Evolutionary conservation across 2,113 vertebrate species (phyloP).

Genomic region (Cryptomyrus ogoouensis): DNA sequence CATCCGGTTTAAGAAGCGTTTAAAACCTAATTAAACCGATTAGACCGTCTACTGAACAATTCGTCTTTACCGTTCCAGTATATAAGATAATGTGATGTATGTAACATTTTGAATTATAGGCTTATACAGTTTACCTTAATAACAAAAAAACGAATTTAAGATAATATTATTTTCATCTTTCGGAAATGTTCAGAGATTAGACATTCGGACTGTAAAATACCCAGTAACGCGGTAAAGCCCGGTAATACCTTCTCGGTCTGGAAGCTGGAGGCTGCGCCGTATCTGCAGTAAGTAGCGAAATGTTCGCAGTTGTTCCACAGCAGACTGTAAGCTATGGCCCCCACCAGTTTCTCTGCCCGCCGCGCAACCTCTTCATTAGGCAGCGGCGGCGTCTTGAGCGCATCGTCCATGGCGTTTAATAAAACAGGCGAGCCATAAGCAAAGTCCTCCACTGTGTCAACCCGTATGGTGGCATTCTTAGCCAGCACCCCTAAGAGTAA

Average conservation of each 20-base stretch:
- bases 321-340: constrained; percentile 76
- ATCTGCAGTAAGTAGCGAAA: constrained; percentile 89
- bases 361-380: constrained; percentile 72
- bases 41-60: not conserved
- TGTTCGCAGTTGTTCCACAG: constrained; percentile 99
- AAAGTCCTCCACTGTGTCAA: constrained; percentile 92
- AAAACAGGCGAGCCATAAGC: constrained; percentile 78
- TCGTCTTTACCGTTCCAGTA: not conserved
- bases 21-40: not conserved
- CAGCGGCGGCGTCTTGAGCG: constrained; percentile 59
- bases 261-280: constrained; percentile 70
- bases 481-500: constrained; percentile 80
- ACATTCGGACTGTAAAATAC: not conserved
- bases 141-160: not conserved
- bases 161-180: not conserved
- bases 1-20: not conserved
- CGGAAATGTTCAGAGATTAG: not conserved
- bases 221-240: no score
- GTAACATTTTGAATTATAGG: not conserved
- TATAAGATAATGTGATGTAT: not conserved
- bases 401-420: constrained; percentile 76
- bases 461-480: constrained; percentile 74
- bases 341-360: constrained; percentile 78
- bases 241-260: constrained; percentile 83
- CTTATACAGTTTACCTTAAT: not conserved